Percentiles rank a stretch among this genome's conserved stretches.
Conservation (phyloP, 2,888 invertebrate genomes). For the Polylopha cassiicola region DNA sequence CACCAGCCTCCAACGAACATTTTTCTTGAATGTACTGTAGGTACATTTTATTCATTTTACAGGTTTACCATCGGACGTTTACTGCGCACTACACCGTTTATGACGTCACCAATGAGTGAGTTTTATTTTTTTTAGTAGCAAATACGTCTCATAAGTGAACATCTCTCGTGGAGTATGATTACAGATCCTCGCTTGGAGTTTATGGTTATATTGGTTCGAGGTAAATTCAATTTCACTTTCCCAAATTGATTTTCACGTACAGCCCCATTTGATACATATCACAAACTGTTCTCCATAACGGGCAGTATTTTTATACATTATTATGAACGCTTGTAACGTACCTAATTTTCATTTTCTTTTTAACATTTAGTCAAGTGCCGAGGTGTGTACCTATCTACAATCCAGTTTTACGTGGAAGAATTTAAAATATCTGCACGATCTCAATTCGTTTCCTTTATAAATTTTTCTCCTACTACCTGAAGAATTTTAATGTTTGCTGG, state of each 20-base stretch:
- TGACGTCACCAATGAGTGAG: conserved; percentile 94
- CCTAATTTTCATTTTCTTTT: no score
- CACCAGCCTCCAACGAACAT: conserved; percentile 22
- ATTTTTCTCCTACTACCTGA: conserved; percentile 34
- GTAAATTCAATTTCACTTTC: conserved; percentile 44
- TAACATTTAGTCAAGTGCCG: conserved; percentile 6
- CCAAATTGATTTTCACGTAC: conserved; percentile 44
- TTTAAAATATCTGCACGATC: conserved; percentile 46
- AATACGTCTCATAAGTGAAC: conserved; percentile 4
- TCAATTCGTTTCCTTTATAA: conserved; percentile 43
- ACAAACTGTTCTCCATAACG: conserved; percentile 7
- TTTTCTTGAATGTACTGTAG: conserved; percentile 30
- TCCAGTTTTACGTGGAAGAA: conserved; percentile 28
- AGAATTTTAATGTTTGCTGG: conserved; percentile 27
- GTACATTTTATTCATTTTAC: conserved; percentile 59
- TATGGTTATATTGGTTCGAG: conserved; percentile 42
- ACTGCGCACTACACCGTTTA: conserved; percentile 94
- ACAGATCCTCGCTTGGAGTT: conserved; percentile 32
- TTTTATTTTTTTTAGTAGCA: conserved; percentile 41
- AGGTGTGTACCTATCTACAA: conserved; percentile 8
- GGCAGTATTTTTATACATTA: not conserved
- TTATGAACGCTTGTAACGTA: no score
- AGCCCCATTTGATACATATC: conserved; percentile 31
- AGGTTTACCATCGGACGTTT: conserved; percentile 91
- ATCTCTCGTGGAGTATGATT: conserved; percentile 29